Percentiles rank a stretch among this genome's conserved stretches.
Conservation (phyloP, 2,888 invertebrate genomes). For the Eumerus sabulonum region DNA sequence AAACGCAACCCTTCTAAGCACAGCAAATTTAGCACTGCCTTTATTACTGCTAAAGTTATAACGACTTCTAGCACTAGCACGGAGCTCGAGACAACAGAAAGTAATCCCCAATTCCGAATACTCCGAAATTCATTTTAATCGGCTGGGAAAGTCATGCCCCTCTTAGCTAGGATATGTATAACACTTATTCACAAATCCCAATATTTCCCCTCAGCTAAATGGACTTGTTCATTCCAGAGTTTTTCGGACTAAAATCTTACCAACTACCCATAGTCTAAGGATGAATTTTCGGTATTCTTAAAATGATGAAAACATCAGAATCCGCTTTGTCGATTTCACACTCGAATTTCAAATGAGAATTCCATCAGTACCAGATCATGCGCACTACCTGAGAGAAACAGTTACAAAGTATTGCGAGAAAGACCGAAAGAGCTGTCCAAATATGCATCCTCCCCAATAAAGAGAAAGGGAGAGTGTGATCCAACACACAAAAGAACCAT, state of each 20-base stretch:
- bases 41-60: too few relatives aligned
- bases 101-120: conserved; percentile 32
- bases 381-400: conserved; percentile 42
- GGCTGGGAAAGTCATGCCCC: conserved; percentile 23
- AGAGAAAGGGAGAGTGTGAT: conserved; percentile 46
- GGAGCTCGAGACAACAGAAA: too few relatives aligned
- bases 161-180: conserved; percentile 39
- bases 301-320: conserved; percentile 12
- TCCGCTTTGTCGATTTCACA: conserved; percentile 42
- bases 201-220: conserved; percentile 55
- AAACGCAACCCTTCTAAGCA: neutral
- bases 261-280: too few relatives aligned
- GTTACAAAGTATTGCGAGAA: conserved; percentile 43
- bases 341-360: conserved; percentile 64
- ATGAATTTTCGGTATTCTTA: conserved; percentile 43
- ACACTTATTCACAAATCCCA: conserved; percentile 56
- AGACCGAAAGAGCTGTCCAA: conserved; percentile 48
- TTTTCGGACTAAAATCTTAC: conserved; percentile 41
- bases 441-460: conserved; percentile 67
- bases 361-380: conserved; percentile 39
- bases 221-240: conserved; percentile 53
- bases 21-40: too few relatives aligned
- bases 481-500: conserved; percentile 24
- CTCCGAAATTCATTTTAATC: conserved; percentile 45
- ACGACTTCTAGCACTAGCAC: too few relatives aligned